Percentiles rank a stretch among this genome's conserved stretches.
phyloP scores from a whole-genome alignment of 1,140 invertebrate species.

The Ridgeia piscesae region DNA sequence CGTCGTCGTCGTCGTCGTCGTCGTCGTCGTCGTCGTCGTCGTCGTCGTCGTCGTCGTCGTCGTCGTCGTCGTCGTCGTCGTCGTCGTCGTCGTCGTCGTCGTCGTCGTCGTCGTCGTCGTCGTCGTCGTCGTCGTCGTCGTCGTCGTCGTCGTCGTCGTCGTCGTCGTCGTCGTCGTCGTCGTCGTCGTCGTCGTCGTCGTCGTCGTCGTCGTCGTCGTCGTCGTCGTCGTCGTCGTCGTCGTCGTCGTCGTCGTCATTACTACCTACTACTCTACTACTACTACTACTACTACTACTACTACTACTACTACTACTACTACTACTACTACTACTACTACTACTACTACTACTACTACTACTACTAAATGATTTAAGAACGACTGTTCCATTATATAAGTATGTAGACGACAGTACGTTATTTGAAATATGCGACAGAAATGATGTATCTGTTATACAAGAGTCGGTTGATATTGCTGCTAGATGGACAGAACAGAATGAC shows the following conservation, averaged over 20 bases:
- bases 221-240: constrained; percentile 19
- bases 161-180: constrained; percentile 19
- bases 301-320: no score
- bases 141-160: constrained; percentile 19
- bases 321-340: no score
- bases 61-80: constrained; percentile 17
- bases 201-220: constrained; percentile 19
- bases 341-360: no score
- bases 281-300: no score
- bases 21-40: constrained; percentile 5
- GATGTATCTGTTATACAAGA: no score
- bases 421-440: no score
- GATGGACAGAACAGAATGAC: no score
- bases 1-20: constrained; percentile 11
- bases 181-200: constrained; percentile 19
- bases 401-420: no score
- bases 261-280: no score
- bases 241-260: constrained; percentile 18
- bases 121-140: constrained; percentile 19
- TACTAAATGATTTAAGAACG: no score
- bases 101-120: constrained; percentile 19
- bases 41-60: neutral
- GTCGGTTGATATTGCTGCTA: no score
- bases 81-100: constrained; percentile 19
- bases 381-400: no score